Base-by-base conservation (phyloP, 2,113 vertebrate species). In the Galeopterus variegatus region DNA sequence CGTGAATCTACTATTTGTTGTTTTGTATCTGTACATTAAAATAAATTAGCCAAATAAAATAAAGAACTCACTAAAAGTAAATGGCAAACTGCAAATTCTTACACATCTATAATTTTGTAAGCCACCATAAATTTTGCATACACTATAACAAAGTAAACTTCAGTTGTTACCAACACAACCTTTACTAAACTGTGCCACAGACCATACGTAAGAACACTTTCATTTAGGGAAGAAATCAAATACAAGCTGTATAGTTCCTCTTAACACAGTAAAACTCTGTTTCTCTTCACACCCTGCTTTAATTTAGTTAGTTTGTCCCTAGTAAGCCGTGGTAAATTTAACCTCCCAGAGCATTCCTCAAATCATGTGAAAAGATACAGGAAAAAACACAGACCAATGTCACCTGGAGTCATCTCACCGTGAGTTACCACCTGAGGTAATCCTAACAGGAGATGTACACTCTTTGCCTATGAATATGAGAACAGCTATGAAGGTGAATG, bases 21-120 rank as follows among this genome's bases (percentile, higher is more conserved):
- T 98, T 98, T 98, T 98, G 94, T 97, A 98, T 98, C 92, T 98
- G 96, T 91, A 93, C 98, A 97, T 98, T 99, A 98, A 97, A 98
- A 97, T 98, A 97, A 97, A 98, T 96, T 97, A 98, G 97, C 97
- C 97, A 98, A 79, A 48, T 90, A 33, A 69, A 41, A 41, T 41
- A 41, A 31, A 73, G 69, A 90, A 76, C 48, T 58, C 58, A 48
- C 76, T 54, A 48, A 94, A 58, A 83, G 67, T 75, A 45, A 75
- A 65, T 21, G 67, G 36, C 58, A 95, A 60, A 36, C 33, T 95
- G 90, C 96, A 97, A 58, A 56, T 95, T 75, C 79, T 94, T 95
- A 94, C 79, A 97, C 33, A 95, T 67, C 60, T 62, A 76, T 67
- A 76, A 70, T 54, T 94, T 31, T 89, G 17, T 62, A 95, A 95